A percentile compares a stretch with the other conserved stretches of the same genome.
Evolutionary conservation across 2,888 invertebrate species (phyloP).

Genomic region (Melanostoma mellinum): DNA sequence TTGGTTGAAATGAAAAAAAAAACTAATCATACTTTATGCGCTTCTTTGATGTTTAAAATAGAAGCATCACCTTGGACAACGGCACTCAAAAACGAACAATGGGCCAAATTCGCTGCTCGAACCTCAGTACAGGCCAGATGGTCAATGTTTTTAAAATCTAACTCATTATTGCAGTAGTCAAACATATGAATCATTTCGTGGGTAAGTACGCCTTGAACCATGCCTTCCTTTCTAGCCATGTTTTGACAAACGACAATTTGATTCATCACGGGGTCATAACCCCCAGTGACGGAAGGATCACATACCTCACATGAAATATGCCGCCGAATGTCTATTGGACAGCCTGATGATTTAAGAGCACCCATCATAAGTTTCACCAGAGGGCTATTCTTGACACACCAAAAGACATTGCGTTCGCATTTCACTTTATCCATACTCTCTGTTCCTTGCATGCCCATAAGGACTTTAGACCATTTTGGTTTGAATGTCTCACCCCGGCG

Average conservation of each 20-base stretch:
- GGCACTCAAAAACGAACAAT: slow-evolving; percentile 94
- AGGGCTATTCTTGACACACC: slow-evolving; percentile 89
- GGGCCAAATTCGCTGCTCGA: slow-evolving; percentile 95
- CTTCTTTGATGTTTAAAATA: slow-evolving; percentile 86
- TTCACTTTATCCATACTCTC: slow-evolving; percentile 88
- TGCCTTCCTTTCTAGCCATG: slow-evolving; percentile 86
- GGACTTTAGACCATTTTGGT: slow-evolving; percentile 83
- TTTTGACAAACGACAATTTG: slow-evolving; percentile 95
- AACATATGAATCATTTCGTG: slow-evolving; percentile 99
- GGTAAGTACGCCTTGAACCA: slow-evolving; percentile 90
- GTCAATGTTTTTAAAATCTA: slow-evolving; percentile 94
- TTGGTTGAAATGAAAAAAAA: no score
- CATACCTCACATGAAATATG: slow-evolving; percentile 97
- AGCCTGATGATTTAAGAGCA: slow-evolving; percentile 86
- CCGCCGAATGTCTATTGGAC: slow-evolving; percentile 91
- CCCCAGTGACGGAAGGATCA: slow-evolving; percentile 91
- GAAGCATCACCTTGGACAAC: slow-evolving; percentile 88
- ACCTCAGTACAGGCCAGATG: slow-evolving; percentile 98
- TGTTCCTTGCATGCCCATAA: slow-evolving; percentile 87
- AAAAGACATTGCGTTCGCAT: slow-evolving; percentile 91
- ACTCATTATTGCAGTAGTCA: slow-evolving; percentile 93
- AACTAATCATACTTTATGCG: slow-evolving; percentile 87
- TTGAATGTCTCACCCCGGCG: slow-evolving; percentile 85
- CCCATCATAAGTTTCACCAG: slow-evolving; percentile 92
- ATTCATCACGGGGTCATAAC: slow-evolving; percentile 84